These are phyloP conservation scores for Eutrigla gurnardus DNA, from an alignment of 2,797 vertebrate genomes.

Conservation along the genomic window DNA sequence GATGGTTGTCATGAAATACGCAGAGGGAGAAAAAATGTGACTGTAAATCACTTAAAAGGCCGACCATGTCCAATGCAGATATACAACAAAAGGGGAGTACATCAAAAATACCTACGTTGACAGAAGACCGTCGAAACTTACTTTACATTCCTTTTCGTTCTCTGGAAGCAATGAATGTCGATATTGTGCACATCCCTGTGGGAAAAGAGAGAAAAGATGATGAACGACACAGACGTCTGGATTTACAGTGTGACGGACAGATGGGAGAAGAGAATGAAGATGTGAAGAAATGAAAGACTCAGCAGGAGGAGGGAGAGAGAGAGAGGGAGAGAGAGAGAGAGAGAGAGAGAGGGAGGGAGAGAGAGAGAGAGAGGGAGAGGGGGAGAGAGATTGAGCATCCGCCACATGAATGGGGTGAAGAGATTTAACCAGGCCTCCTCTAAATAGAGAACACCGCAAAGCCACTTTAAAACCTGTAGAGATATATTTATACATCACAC, in stretches of 20 bases:
- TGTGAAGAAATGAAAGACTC: constrained; percentile 48
- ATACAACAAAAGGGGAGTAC: constrained; percentile 7
- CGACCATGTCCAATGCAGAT: neutral
- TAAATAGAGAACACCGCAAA: constrained; percentile 82
- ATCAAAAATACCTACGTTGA: neutral
- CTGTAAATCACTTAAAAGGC: constrained; percentile 16
- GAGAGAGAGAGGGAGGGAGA: constrained; percentile 13
- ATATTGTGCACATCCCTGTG: neutral
- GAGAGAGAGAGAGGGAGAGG: constrained; percentile 13
- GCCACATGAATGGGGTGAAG: constrained; percentile 78
- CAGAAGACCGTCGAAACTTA: neutral
- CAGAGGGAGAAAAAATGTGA: neutral
- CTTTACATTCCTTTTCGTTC: neutral
- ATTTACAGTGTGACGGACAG: constrained; percentile 18
- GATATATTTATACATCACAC: constrained; percentile 78
- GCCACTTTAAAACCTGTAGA: constrained; percentile 82
- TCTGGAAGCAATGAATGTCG: neutral
- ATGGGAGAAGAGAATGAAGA: constrained; percentile 21
- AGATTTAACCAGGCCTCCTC: constrained; percentile 71
- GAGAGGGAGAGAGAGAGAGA: constrained; percentile 6
- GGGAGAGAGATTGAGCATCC: constrained; percentile 44
- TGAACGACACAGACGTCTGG: neutral
- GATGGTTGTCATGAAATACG: constrained; percentile 2
- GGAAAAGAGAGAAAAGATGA: neutral
- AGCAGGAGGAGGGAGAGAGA: constrained; percentile 33